Evolutionary conservation across 2,797 vertebrate species (phyloP), one percentile per base, ranked within the genome.

Genomic region (Anguilla megastoma): DNA sequence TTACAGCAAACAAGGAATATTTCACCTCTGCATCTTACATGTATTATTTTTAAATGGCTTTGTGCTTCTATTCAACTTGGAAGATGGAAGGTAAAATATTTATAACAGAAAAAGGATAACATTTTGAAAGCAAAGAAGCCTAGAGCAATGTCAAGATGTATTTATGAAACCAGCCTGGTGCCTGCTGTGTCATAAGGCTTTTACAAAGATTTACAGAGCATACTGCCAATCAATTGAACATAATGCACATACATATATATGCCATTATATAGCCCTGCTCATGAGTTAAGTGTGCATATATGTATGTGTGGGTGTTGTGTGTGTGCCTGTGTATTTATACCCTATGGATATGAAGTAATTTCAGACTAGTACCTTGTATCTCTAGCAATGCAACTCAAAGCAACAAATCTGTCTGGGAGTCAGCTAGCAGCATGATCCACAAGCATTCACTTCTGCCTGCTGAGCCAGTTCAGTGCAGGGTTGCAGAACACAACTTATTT

Each of bases 191-290:
- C 90, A 88, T 87, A 90, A 90, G 91, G 90, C 89, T 88, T 91
- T 92, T 90, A 92, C 94, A 94, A 90, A 89, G 91, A 93, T 95
- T 94, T 91, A 94, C 92, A 89, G 90, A 90, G 93, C 93, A 92
- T 92, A 92, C 93, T 93, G 91, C 90, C 90, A 90, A 93, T 91
- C 90, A 89, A 87, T 83, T 90, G 88, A 86, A 93, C 86, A 88
- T 27, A 21, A 16, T 0, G 24, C 21, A 66, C 63, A 50, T 18
- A 60, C 76, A 71, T 69, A 90, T 89, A 90, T 92, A 93, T 90
- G 90, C 90, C 90, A 91, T 66, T 4, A 27, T 2, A 36, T 76
- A 86, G 89, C 89, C 87, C 89, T 63, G 36, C 87, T 89, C 87
- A 89, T 88, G 89, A 90, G 88, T 89, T 88, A 86, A 56, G 71